Conservation (phyloP, 2,113 vertebrate species). For the Cettia cetti region DNA sequence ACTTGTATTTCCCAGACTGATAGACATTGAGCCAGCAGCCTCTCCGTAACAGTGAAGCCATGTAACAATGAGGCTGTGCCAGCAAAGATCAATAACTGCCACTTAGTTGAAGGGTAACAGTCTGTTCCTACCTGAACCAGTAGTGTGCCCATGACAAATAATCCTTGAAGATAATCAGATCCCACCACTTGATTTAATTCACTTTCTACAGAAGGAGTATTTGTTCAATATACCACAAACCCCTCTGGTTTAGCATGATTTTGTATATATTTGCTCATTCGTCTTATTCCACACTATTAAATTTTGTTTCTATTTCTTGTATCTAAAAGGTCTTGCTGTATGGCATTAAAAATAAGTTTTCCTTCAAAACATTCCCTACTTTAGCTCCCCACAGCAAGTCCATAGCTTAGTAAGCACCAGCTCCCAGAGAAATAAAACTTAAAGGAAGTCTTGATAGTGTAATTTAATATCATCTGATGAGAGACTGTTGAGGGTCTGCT, state of each 20-base stretch:
- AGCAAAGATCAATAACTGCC: slow-evolving; percentile 35
- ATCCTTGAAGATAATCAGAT: slow-evolving; percentile 48
- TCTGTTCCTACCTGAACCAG: slow-evolving; percentile 37
- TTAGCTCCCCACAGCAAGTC: not conserved
- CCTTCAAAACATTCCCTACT: not conserved
- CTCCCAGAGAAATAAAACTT: not conserved
- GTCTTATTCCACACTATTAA: not conserved
- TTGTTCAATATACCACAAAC: slow-evolving; percentile 8
- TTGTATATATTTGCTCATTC: not conserved
- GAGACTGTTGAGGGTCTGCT: not conserved
- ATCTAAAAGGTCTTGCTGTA: not conserved
- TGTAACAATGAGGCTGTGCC: slow-evolving; percentile 15
- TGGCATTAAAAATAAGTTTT: not conserved
- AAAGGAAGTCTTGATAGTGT: not conserved
- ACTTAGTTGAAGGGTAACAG: slow-evolving; percentile 21
- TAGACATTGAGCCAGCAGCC: not conserved
- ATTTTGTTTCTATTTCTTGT: slow-evolving; percentile 1
- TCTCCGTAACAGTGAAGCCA: not conserved
- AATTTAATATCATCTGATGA: not conserved
- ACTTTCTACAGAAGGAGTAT: not conserved
- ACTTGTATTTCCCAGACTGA: not conserved
- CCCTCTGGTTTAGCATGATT: not conserved
- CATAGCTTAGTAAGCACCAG: not conserved
- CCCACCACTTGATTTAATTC: slow-evolving; percentile 38
- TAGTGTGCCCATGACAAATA: slow-evolving; percentile 37